Percentiles rank a stretch among this genome's conserved stretches.
Conservation (phyloP, 2,888 invertebrate genomes). For the Catocala sponsa region DNA sequence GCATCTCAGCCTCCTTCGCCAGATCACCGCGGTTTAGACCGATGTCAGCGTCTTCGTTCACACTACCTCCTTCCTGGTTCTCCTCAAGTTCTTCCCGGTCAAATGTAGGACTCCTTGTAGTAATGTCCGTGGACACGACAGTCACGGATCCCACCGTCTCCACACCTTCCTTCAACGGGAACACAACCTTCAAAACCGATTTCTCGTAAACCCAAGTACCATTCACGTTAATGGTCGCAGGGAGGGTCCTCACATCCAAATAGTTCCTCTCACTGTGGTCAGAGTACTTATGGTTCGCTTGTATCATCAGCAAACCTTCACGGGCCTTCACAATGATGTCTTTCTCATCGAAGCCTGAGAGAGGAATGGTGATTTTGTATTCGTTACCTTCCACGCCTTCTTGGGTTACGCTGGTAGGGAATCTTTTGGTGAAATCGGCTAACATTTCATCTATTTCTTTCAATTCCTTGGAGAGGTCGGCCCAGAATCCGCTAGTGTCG, state of each 20-base stretch:
- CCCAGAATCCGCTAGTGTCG: slow-evolving; percentile 72
- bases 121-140: slow-evolving; percentile 40
- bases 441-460: slow-evolving; percentile 64
- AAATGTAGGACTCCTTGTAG: slow-evolving; percentile 23
- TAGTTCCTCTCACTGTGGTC: slow-evolving; percentile 57
- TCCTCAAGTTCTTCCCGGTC: slow-evolving; percentile 69
- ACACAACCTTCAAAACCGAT: slow-evolving; percentile 64
- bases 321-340: slow-evolving; percentile 78
- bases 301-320: slow-evolving; percentile 72
- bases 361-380: slow-evolving; percentile 66
- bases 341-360: slow-evolving; percentile 69
- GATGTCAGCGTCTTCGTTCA: slow-evolving; percentile 59
- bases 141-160: slow-evolving; percentile 23
- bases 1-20: slow-evolving; percentile 49
- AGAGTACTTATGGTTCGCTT: slow-evolving; percentile 62
- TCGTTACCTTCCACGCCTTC: slow-evolving; percentile 64
- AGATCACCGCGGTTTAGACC: slow-evolving; percentile 55
- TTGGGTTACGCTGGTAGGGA: slow-evolving; percentile 56
- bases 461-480: slow-evolving; percentile 63
- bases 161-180: slow-evolving; percentile 60
- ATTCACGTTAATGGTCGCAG: slow-evolving; percentile 59
- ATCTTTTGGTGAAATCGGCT: slow-evolving; percentile 58
- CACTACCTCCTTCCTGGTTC: slow-evolving; percentile 23
- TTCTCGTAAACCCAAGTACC: slow-evolving; percentile 72
- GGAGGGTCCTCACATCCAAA: slow-evolving; percentile 67